phyloP scores from a whole-genome alignment of 2,888 invertebrate species.

The Gortyna flavago region DNA sequence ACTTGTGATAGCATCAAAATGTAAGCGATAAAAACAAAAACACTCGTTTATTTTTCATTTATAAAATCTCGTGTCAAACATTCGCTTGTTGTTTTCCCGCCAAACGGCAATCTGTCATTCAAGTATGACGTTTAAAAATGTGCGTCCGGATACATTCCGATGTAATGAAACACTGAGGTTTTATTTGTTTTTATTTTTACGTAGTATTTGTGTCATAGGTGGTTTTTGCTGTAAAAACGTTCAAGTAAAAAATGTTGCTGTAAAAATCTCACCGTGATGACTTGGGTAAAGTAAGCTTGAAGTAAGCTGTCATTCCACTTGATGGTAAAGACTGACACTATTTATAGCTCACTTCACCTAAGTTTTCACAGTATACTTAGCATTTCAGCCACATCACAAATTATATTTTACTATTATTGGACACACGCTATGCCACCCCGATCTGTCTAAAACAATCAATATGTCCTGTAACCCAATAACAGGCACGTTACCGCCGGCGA shows the following conservation, averaged over 20 bases:
- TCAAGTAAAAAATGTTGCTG: no score
- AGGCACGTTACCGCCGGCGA: conserved; percentile 42
- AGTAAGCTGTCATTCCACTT: not conserved
- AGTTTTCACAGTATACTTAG: not conserved
- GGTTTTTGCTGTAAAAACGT: not conserved
- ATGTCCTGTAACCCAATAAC: conserved; percentile 50
- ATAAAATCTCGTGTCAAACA: conserved; percentile 36
- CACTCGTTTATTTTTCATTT: conserved; percentile 34
- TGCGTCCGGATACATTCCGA: conserved; percentile 57
- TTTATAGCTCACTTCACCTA: not conserved
- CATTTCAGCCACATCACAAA: not conserved
- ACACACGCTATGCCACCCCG: not conserved
- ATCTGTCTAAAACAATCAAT: conserved; percentile 49
- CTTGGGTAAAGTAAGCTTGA: not conserved
- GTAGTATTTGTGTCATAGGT: not conserved
- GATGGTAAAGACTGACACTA: not conserved
- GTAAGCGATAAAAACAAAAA: conserved; percentile 2
- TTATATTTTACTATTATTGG: not conserved
- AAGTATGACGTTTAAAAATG: conserved; percentile 65
- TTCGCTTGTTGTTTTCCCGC: conserved; percentile 38
- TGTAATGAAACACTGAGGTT: conserved; percentile 45
- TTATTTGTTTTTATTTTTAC: conserved; percentile 18
- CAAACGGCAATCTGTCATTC: conserved; percentile 66
- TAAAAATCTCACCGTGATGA: no score
- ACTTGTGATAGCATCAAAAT: conserved; percentile 6